Percentiles rank a stretch among this genome's conserved stretches.
These are phyloP conservation scores for Conchocele bisecta DNA, from an alignment of 2,888 invertebrate genomes.

Conservation along the genomic window DNA sequence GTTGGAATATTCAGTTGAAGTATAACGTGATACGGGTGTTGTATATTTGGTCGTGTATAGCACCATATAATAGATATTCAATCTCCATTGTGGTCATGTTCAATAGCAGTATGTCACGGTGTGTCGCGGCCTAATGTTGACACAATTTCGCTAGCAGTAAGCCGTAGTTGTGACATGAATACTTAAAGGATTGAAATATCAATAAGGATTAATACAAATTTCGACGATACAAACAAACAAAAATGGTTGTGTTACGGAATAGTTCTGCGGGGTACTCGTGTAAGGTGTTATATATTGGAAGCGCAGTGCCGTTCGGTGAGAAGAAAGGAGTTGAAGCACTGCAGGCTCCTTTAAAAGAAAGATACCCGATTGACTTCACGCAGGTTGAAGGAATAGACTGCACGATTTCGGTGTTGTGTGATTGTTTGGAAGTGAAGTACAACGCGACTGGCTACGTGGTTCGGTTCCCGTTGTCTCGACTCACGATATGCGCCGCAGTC, in stretches of 20 bases:
- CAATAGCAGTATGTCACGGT: too few relatives aligned
- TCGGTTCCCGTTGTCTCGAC: conserved; percentile 77
- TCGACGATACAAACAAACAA: not conserved
- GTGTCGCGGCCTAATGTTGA: too few relatives aligned
- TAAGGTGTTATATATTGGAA: conserved; percentile 80
- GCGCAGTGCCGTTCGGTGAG: conserved; percentile 78
- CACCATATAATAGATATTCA: too few relatives aligned
- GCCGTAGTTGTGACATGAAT: too few relatives aligned
- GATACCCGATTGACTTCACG: conserved; percentile 69
- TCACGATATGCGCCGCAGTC: conserved; percentile 80
- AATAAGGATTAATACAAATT: too few relatives aligned
- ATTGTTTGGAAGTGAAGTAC: conserved; percentile 95
- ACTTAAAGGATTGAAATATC: too few relatives aligned
- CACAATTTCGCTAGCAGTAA: too few relatives aligned
- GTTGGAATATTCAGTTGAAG: too few relatives aligned
- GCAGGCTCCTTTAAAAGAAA: conserved; percentile 72
- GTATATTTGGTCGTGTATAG: too few relatives aligned
- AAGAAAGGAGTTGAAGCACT: conserved; percentile 76
- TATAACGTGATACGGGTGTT: too few relatives aligned
- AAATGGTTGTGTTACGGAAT: conserved; percentile 24
- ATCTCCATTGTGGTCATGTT: too few relatives aligned
- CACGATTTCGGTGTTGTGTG: conserved; percentile 98
- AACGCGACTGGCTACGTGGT: conserved; percentile 84
- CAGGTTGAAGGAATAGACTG: conserved; percentile 85
- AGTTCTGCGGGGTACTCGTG: conserved; percentile 24